These are phyloP conservation scores for Anser cygnoides DNA, from an alignment of 2,113 vertebrate genomes.

Conservation along the genomic window DNA sequence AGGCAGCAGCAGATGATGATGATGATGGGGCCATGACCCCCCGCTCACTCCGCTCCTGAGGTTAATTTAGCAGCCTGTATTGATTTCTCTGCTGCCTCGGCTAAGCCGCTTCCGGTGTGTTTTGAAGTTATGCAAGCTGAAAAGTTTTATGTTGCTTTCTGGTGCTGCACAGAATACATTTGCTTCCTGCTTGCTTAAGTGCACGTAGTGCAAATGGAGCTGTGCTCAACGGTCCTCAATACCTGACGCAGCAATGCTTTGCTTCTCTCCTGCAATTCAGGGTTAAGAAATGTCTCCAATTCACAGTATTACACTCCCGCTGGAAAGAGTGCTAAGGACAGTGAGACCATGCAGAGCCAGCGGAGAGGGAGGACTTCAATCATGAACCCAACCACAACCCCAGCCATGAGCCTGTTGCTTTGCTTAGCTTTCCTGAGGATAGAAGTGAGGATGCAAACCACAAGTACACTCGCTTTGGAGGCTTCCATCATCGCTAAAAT, in stretches of 20 bases:
- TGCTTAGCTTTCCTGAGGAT: background rate
- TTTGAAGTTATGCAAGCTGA: background rate
- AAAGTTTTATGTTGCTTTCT: background rate
- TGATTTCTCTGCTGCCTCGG: background rate
- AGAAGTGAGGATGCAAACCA: constrained; percentile 71
- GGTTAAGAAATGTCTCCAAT: background rate
- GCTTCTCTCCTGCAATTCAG: background rate
- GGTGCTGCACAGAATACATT: background rate
- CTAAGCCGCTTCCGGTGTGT: background rate
- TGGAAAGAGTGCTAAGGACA: background rate
- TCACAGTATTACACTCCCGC: background rate
- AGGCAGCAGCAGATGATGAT: background rate
- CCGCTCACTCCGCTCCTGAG: background rate
- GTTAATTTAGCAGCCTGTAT: background rate
- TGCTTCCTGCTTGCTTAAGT: background rate
- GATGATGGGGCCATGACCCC: background rate
- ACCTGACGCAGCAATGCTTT: background rate
- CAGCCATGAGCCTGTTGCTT: background rate
- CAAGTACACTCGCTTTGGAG: constrained; percentile 56
- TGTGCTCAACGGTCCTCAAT: background rate
- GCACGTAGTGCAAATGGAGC: background rate
- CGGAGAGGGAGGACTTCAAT: background rate
- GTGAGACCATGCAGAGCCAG: background rate
- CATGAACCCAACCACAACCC: background rate
- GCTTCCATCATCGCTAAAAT: constrained; percentile 71